Evolutionary conservation across 2,113 vertebrate species (phyloP).

Genomic region (Calonectris borealis): DNA sequence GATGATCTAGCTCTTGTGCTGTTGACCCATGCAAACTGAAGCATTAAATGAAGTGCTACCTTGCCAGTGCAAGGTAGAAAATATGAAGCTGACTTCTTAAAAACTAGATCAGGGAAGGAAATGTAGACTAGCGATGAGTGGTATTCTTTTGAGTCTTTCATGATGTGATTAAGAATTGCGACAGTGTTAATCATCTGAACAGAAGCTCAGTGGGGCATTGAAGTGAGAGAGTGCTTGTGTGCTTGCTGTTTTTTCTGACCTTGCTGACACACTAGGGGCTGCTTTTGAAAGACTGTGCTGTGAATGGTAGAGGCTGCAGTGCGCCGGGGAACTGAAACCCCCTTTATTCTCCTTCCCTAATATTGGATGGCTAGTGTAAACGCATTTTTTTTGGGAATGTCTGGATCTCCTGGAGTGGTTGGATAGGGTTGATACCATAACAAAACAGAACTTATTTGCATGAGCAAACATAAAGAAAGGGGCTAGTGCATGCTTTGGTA

Average conservation of each 20-base stretch:
- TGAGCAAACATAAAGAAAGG: neutral
- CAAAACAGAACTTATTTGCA: neutral
- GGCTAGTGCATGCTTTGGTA: neutral
- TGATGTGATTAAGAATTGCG: neutral
- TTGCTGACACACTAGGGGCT: neutral
- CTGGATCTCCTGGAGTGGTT: neutral
- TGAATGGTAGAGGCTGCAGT: neutral
- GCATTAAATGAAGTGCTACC: neutral
- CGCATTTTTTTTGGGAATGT: neutral
- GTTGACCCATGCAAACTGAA: neutral
- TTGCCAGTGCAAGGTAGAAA: neutral
- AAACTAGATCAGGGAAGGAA: neutral
- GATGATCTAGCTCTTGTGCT: neutral
- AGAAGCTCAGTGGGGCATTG: neutral
- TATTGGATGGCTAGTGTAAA: neutral
- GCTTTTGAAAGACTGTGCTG: neutral
- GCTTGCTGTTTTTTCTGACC: neutral
- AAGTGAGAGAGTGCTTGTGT: neutral
- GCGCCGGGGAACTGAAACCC: accelerated
- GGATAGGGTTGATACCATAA: neutral
- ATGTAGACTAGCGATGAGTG: neutral
- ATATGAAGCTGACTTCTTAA: neutral
- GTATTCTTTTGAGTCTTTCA: neutral
- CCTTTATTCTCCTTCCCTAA: neutral
- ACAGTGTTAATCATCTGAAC: neutral